Evolutionary conservation across 2,888 invertebrate species (phyloP).

Genomic region (Molorchus minor): DNA sequence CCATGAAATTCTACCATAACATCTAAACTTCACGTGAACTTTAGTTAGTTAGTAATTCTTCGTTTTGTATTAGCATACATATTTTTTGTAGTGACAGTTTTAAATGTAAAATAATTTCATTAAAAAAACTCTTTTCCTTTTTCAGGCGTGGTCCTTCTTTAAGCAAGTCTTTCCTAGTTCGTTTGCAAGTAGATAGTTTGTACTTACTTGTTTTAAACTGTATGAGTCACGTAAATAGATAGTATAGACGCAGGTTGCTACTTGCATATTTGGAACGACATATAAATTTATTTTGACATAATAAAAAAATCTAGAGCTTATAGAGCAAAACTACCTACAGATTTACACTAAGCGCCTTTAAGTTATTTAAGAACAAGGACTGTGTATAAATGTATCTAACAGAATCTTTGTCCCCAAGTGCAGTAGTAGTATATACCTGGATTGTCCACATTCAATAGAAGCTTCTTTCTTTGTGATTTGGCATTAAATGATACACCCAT

Average conservation of each 20-base stretch:
- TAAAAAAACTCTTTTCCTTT: background rate
- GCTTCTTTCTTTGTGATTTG: background rate
- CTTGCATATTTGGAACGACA: too few species aligned
- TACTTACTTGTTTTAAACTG: too few species aligned
- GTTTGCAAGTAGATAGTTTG: too few species aligned
- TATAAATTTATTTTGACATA: background rate
- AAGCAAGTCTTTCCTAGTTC: too few species aligned
- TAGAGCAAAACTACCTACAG: background rate
- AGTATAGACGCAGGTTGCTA: too few species aligned
- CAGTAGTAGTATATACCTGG: background rate
- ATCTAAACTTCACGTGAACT: too few species aligned
- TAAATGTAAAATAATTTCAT: background rate
- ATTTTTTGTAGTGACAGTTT: background rate
- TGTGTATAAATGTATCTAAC: too few species aligned
- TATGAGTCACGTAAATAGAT: too few species aligned
- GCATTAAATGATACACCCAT: conserved; percentile 1
- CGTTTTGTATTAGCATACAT: background rate
- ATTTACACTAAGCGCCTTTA: background rate
- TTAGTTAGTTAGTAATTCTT: too few species aligned
- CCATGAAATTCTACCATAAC: background rate
- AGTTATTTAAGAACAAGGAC: background rate
- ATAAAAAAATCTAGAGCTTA: background rate
- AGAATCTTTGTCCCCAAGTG: too few species aligned
- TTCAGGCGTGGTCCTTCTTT: background rate
- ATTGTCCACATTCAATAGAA: background rate